phyloP scores from a whole-genome alignment of 92 coral and sea anemone genomes.

The Epizoanthus fatuus region DNA sequence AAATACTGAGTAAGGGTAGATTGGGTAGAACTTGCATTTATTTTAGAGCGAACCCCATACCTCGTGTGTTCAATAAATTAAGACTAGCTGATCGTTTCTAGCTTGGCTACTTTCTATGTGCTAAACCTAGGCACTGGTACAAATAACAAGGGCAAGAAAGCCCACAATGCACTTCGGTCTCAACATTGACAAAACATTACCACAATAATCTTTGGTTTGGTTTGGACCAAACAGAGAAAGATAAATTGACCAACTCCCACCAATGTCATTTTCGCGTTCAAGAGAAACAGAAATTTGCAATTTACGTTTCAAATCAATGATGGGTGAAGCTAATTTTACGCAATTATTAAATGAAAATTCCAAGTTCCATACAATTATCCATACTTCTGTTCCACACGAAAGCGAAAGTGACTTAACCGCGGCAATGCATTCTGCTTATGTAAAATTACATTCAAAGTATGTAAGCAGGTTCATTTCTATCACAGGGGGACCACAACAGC shows the following conservation, averaged over 20 bases:
- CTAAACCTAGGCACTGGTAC: conserved; percentile 7
- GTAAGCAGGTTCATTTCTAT: conserved; percentile 9
- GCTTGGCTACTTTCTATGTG: not conserved
- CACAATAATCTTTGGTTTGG: conserved; percentile 31
- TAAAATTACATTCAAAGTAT: conserved; percentile 49
- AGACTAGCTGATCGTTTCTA: not conserved
- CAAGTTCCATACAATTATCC: not conserved
- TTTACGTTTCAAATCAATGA: not conserved
- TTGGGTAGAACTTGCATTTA: not conserved
- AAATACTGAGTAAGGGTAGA: not conserved
- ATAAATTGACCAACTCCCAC: not conserved
- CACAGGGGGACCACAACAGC: not conserved
- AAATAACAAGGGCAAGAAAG: conserved; percentile 16
- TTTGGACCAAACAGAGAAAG: conserved; percentile 9
- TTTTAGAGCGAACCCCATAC: conserved; percentile 8
- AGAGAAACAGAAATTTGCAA: conserved; percentile 30
- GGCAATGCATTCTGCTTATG: conserved; percentile 32
- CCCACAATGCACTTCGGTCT: conserved; percentile 9
- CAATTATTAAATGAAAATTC: not conserved
- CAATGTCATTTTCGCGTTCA: conserved; percentile 34
- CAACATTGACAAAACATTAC: conserved; percentile 30
- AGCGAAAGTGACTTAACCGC: conserved; percentile 20
- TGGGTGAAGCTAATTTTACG: not conserved
- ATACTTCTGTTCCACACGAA: conserved; percentile 43
- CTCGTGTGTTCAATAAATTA: conserved; percentile 27